Evolutionary conservation across 2,113 vertebrate genomes (phyloP).

Genomic region (Corvus cornix): DNA sequence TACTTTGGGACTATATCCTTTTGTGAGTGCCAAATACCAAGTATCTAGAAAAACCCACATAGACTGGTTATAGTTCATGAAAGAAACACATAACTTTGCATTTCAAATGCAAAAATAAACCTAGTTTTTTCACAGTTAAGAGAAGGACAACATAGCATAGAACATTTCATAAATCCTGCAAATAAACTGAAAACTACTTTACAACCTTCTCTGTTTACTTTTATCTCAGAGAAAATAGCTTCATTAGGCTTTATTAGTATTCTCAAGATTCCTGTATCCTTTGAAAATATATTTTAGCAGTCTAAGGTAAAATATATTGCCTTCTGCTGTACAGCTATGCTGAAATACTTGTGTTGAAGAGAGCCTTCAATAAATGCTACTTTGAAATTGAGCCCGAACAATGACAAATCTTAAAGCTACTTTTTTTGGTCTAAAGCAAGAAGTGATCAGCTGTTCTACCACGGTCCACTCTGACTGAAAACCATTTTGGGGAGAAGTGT

Average conservation of each 20-base stretch:
- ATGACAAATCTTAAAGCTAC: neutral
- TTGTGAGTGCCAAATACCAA: neutral
- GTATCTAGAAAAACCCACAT: neutral
- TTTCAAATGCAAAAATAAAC: neutral
- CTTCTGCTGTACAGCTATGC: neutral
- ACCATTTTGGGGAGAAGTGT: neutral
- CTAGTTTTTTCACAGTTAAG: neutral
- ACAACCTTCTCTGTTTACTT: neutral
- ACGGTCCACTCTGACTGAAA: neutral
- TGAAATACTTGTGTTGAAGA: constrained; percentile 17
- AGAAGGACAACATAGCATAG: neutral
- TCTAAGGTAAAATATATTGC: neutral
- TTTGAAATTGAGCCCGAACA: constrained; percentile 20
- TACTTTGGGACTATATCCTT: neutral
- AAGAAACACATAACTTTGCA: neutral
- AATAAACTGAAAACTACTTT: neutral
- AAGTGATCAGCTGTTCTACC: neutral
- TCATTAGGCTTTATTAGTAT: neutral
- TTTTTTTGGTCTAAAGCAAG: neutral
- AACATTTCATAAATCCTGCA: constrained; percentile 7
- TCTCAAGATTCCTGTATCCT: neutral
- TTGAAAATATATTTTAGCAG: constrained; percentile 5
- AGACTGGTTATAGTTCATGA: neutral
- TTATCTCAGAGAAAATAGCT: neutral
- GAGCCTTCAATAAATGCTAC: neutral